Conservation (phyloP, 2,113 vertebrate genomes). For the Odontesthes bonariensis region DNA sequence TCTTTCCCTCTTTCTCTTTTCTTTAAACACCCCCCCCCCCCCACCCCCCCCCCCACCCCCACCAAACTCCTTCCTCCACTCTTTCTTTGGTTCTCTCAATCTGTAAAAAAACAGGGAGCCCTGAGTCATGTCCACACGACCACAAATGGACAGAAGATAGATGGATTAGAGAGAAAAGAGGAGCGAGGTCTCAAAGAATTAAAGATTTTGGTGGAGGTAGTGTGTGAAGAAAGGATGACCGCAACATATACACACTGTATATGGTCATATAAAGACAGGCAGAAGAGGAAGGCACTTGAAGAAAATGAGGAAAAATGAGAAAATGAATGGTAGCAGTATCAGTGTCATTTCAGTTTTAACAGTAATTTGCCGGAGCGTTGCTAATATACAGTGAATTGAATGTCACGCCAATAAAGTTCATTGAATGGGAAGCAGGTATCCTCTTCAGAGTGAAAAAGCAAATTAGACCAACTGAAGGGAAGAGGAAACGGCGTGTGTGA, state of each 20-base stretch:
- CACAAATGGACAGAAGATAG: slow-evolving; percentile 41
- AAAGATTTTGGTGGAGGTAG: slow-evolving; percentile 32
- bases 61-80: slow-evolving; percentile 64
- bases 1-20: slow-evolving; percentile 64
- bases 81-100: slow-evolving; percentile 30
- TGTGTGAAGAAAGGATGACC: background rate
- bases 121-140: slow-evolving; percentile 69
- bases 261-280: background rate
- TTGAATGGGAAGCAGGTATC: slow-evolving; percentile 33
- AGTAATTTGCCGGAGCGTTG: slow-evolving; percentile 28
- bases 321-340: slow-evolving; percentile 7
- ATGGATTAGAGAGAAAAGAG: slow-evolving; percentile 46
- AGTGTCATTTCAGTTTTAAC: slow-evolving; percentile 17
- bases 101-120: slow-evolving; percentile 31
- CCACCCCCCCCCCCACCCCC: slow-evolving; percentile 45
- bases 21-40: slow-evolving; percentile 52
- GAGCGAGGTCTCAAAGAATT: slow-evolving; percentile 17
- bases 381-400: slow-evolving; percentile 41
- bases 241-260: background rate
- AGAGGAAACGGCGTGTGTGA: slow-evolving; percentile 2
- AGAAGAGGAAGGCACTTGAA: background rate
- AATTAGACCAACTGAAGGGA: slow-evolving; percentile 23
- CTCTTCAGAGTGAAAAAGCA: slow-evolving; percentile 23
- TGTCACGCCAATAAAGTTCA: slow-evolving; percentile 40
- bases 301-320: slow-evolving; percentile 11